Evolutionary conservation across 2,113 vertebrate genomes (phyloP).

Genomic region (Scytalopus superciliaris): DNA sequence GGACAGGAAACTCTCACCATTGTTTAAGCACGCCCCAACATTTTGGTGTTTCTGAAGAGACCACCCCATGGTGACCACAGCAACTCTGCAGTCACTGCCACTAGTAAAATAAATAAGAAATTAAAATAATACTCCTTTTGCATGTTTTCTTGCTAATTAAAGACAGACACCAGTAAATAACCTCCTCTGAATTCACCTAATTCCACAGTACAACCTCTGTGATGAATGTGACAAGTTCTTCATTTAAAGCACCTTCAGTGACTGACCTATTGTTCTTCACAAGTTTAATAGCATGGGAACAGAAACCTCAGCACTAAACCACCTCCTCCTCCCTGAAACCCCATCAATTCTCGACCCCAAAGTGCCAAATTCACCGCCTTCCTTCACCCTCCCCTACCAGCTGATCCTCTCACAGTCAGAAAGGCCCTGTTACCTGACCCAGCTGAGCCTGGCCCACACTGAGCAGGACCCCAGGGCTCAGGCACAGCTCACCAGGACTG

Average conservation of each 20-base stretch:
- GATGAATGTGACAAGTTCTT: not conserved
- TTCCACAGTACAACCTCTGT: accelerated
- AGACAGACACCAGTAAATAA: not conserved
- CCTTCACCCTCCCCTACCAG: not conserved
- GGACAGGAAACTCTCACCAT: not conserved
- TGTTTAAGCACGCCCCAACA: not conserved
- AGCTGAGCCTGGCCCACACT: not conserved
- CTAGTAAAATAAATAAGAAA: not conserved
- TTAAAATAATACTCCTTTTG: not conserved
- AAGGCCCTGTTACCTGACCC: no score
- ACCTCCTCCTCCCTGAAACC: not conserved
- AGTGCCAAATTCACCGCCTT: not conserved
- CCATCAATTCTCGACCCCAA: not conserved
- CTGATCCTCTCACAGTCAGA: not conserved
- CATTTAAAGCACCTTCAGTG: not conserved
- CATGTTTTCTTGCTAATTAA: not conserved
- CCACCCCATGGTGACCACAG: accelerated
- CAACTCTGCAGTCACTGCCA: not conserved
- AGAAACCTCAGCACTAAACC: not conserved
- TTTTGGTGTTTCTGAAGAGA: not conserved
- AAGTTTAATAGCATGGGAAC: not conserved
- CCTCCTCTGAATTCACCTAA: not conserved
- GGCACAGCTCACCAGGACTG: accelerated
- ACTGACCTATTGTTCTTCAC: not conserved
- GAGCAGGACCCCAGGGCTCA: accelerated